phyloP scores from a whole-genome alignment of 2,888 invertebrate species.

The Xestia xanthographa region DNA sequence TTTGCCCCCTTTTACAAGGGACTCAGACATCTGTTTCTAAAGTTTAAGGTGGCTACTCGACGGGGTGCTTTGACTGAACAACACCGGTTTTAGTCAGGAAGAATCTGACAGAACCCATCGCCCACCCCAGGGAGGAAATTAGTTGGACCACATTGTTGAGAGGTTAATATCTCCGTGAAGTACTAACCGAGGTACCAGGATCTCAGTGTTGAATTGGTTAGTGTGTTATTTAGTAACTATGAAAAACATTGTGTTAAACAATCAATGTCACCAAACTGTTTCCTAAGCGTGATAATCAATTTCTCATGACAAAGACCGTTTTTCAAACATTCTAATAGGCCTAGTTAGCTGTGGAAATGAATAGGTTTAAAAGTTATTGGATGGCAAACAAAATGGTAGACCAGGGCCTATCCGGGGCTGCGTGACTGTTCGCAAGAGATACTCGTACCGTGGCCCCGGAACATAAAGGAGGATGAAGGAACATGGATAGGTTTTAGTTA shows the following conservation, averaged over 20 bases:
- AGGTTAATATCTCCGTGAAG: background rate
- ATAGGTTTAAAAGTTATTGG: background rate
- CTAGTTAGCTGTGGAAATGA: background rate
- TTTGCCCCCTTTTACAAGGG: background rate
- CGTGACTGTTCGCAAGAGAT: too few species aligned
- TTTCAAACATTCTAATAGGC: background rate
- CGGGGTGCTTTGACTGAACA: background rate
- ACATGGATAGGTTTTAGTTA: too few species aligned
- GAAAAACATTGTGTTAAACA: conserved; percentile 3
- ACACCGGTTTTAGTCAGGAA: background rate
- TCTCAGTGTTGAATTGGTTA: conserved; percentile 31
- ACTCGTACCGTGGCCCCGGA: too few species aligned
- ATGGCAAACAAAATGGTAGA: background rate
- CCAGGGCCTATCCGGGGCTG: too few species aligned
- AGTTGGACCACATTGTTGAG: background rate
- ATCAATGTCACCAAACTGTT: conserved; percentile 6
- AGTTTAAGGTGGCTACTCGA: background rate
- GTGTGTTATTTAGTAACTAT: conserved; percentile 21
- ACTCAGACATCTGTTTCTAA: background rate
- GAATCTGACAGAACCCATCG: background rate
- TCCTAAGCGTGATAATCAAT: conserved; percentile 19
- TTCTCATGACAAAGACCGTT: conserved; percentile 10
- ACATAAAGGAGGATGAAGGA: too few species aligned
- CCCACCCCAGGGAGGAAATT: background rate
- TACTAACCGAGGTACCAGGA: background rate